A percentile compares a stretch with the other conserved stretches of the same genome.
These are phyloP conservation scores for Varroa destructor DNA, from an alignment of 1,140 invertebrate genomes.

Conservation along the genomic window DNA sequence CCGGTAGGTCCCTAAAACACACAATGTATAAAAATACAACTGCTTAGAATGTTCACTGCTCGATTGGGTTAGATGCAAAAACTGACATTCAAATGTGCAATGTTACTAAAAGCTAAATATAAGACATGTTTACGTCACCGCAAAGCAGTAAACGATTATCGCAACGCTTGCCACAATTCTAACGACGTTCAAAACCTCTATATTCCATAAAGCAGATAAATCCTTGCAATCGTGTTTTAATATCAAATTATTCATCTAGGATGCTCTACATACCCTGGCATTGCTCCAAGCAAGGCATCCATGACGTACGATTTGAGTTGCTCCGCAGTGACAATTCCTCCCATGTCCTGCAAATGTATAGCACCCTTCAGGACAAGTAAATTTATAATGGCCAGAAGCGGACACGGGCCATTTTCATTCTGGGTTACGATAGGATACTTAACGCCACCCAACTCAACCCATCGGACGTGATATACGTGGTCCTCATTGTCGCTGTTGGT, in stretches of 20 bases:
- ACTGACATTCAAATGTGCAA: too few species aligned
- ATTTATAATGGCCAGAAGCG: conserved; percentile 49
- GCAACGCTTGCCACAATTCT: not conserved
- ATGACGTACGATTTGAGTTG: conserved; percentile 47
- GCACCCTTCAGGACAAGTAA: conserved; percentile 44
- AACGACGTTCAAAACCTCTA: not conserved
- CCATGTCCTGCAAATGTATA: conserved; percentile 42
- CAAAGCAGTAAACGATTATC: conserved; percentile 20
- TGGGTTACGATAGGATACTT: conserved; percentile 47
- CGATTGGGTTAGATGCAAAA: too few species aligned
- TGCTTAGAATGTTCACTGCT: too few species aligned
- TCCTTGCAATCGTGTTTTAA: too few species aligned
- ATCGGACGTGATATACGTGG: conserved; percentile 43
- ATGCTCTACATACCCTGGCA: conserved; percentile 38
- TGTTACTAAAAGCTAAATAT: too few species aligned
- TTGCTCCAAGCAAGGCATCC: conserved; percentile 44
- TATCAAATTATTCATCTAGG: too few species aligned
- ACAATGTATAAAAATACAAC: conserved; percentile 27
- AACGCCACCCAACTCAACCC: conserved; percentile 42
- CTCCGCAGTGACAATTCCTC: conserved; percentile 45
- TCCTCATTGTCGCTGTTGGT: too few species aligned
- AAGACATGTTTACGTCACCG: too few species aligned
- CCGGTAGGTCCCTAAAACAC: conserved; percentile 38
- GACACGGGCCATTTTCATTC: conserved; percentile 53
- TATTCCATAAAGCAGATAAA: not conserved